These are phyloP conservation scores for Ianthella basta DNA, from an alignment of 37 sponge, comb jelly and placozoan species.

Conservation along the genomic window DNA sequence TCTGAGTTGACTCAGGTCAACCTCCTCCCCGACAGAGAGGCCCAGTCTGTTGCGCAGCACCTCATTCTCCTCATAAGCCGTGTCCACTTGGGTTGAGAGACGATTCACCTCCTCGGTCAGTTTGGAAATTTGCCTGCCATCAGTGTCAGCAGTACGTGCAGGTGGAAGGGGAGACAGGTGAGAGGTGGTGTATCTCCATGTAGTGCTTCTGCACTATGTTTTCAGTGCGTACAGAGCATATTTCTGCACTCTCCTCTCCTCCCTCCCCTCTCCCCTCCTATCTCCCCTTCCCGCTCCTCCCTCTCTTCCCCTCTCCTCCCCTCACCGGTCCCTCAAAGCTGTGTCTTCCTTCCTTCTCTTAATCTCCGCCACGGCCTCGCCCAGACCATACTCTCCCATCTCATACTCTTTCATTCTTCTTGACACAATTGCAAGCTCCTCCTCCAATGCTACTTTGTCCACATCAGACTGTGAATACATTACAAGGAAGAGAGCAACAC, in stretches of 20 bases:
- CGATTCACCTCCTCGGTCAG: slow-evolving; percentile 56
- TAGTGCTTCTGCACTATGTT: no score
- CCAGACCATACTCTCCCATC: slow-evolving; percentile 64
- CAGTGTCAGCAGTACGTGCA: no score
- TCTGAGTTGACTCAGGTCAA: slow-evolving; percentile 37
- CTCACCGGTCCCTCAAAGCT: slow-evolving; percentile 68
- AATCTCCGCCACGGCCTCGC: slow-evolving; percentile 75
- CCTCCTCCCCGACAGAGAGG: slow-evolving; percentile 14
- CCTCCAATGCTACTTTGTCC: slow-evolving; percentile 37
- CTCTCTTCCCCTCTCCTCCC: no score
- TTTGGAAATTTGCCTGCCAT: slow-evolving; percentile 54
- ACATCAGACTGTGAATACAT: slow-evolving; percentile 21
- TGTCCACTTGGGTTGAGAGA: slow-evolving; percentile 47
- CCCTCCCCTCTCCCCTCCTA: no score
- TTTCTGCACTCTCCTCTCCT: no score
- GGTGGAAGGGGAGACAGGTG: no score
- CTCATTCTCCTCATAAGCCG: slow-evolving; percentile 60
- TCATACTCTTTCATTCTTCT: slow-evolving; percentile 49
- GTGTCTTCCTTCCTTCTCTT: slow-evolving; percentile 71
- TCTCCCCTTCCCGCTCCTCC: no score
- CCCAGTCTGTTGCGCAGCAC: slow-evolving; percentile 53
- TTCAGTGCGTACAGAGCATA: no score
- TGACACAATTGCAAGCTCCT: slow-evolving; percentile 34
- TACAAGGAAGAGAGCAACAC: no score
- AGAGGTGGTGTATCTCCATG: no score